Evolutionary conservation across 2,113 vertebrate species (phyloP), one percentile per base, ranked within the genome.

Genomic region (Shinisaurus crocodilurus): DNA sequence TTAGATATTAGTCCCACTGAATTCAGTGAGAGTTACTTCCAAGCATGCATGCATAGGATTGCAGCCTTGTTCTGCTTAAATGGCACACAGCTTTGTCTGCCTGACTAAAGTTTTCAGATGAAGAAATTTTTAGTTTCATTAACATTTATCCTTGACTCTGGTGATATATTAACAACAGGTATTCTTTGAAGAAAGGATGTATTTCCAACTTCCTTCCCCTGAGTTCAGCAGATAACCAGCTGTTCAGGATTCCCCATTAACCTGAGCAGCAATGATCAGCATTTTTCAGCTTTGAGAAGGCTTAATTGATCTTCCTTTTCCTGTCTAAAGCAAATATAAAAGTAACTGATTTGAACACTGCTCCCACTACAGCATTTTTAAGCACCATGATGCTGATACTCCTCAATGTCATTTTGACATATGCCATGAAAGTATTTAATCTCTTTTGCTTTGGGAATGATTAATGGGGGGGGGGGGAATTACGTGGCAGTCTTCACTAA

Each of bases 101-200:
- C 57, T 83, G n/a, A 83, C n/a, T 63, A 37, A 83, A 63, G 37
- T 40, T 72, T 50, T 86, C 45, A 86, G 74, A 67, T 67, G 9
- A 75, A 86, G 48, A 81, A 32, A 37, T 27, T 8, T 45, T 77
- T 87, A 45, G 40, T 20, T 20, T 67, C 16, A 3, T 79, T 34
- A 88, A 80, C 40, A 48, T 34, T 77, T 60, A 79, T 65, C 57
- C 75, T 48, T 88, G 57, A 48, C 20, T 48, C 16, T 65, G 67
- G 75, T 79, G 75, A 79, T 45, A 79, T 25, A 88, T 88, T 67
- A 87, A 87, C 75, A 88, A n/a, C 57, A 88, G 69, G 37, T 43
- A 18, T 65, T 77, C 27, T n/a, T 88, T 65, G 75, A 79, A 88
- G 40, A 88, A 80, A 45, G 60, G 60, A 79, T 69, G 15, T 1